phyloP scores from a whole-genome alignment of 2,797 vertebrate genomes.

The Lepidocolaptes lacrymiger region DNA sequence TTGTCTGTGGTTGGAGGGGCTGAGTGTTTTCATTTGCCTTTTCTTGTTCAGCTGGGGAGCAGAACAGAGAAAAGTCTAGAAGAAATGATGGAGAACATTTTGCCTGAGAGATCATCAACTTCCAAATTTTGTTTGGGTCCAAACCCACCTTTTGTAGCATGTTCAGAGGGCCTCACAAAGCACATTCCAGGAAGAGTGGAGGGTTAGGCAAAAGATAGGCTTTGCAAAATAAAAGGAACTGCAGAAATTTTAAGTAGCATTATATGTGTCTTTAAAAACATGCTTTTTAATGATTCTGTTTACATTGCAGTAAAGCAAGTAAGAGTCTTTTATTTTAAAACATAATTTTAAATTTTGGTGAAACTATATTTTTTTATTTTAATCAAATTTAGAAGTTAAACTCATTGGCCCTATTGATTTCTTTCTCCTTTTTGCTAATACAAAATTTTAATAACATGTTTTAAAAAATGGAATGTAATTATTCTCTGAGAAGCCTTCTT shows the following conservation, averaged over 20 bases:
- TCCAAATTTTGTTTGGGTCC: background rate
- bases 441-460: background rate
- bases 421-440: background rate
- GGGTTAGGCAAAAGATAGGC: background rate
- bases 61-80: background rate
- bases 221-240: background rate
- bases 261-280: background rate
- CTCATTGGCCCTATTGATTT: background rate
- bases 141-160: background rate
- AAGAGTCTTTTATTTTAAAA: background rate
- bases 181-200: background rate
- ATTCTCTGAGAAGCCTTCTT: background rate
- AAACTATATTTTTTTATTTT: background rate
- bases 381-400: background rate
- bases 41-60: background rate
- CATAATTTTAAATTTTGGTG: background rate
- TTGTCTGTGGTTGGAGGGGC: background rate
- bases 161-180: background rate
- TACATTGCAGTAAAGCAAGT: background rate
- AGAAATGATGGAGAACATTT: background rate
- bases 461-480: background rate
- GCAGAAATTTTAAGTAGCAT: background rate
- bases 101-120: background rate
- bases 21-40: background rate
- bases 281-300: background rate